These are phyloP conservation scores for Drosophila anomalipes DNA, from an alignment of 2,888 invertebrate species.

Conservation along the genomic window DNA sequence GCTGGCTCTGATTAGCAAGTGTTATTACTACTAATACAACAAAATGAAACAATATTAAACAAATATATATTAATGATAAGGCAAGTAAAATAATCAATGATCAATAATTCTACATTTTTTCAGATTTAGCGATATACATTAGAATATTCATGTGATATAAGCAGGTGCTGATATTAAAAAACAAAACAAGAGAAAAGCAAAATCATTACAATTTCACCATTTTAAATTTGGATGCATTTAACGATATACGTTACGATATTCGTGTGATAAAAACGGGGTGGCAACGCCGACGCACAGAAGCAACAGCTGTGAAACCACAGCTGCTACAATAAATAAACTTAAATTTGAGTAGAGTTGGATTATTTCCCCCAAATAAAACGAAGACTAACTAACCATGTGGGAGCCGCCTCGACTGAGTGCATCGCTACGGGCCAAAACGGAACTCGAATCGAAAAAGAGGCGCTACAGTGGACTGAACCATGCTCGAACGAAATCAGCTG, in stretches of 20 bases:
- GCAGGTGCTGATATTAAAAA: neutral
- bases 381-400: constrained; percentile 60
- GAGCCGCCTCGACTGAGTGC: constrained; percentile 88
- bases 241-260: constrained; percentile 24
- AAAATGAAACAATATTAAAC: no score
- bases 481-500: constrained; percentile 1
- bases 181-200: neutral
- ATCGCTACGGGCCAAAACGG: constrained; percentile 88
- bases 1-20: no score
- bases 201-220: constrained; percentile 11
- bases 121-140: neutral
- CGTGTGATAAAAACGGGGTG: constrained; percentile 17
- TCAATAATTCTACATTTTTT: neutral
- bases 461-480: constrained; percentile 45
- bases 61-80: neutral
- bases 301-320: constrained; percentile 53
- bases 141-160: neutral
- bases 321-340: constrained; percentile 21
- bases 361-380: constrained; percentile 18
- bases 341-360: constrained; percentile 13
- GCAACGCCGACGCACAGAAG: constrained; percentile 33
- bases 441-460: constrained; percentile 85
- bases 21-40: no score
- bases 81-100: neutral
- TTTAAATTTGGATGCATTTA: neutral